phyloP scores from a whole-genome alignment of 2,113 vertebrate genomes.

The Rhinolophus ferrumequinum region DNA sequence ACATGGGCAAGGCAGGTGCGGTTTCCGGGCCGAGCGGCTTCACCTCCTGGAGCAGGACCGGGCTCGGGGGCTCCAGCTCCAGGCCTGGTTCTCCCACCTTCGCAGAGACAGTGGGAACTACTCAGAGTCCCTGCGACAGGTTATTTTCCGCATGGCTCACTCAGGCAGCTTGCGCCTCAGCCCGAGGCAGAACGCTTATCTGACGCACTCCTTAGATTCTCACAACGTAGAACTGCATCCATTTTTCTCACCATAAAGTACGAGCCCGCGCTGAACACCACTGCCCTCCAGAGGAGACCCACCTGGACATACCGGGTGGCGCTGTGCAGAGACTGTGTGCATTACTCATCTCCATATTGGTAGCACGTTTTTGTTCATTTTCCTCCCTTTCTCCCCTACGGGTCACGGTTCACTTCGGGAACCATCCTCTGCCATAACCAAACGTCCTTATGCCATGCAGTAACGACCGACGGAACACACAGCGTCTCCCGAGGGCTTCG shows the following conservation, averaged over 20 bases:
- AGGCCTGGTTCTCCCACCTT: not conserved
- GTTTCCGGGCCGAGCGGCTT: not conserved
- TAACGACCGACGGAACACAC: fast-evolving
- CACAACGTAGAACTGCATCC: not conserved
- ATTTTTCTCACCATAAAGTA: not conserved
- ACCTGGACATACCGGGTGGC: too few relatives aligned
- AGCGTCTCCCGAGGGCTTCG: not conserved
- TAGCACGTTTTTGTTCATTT: too few relatives aligned
- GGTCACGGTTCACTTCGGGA: not conserved
- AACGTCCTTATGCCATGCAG: too few relatives aligned
- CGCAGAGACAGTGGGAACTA: not conserved
- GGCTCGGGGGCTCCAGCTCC: not conserved
- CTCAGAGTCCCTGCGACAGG: too few relatives aligned
- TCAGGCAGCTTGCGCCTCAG: not conserved
- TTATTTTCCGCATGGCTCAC: not conserved
- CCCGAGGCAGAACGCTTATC: fast-evolving
- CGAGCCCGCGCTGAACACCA: too few relatives aligned
- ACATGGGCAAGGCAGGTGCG: not conserved
- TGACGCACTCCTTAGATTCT: not conserved
- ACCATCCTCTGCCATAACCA: not conserved
- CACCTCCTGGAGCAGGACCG: fast-evolving
- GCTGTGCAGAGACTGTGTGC: not conserved
- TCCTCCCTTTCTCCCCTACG: not conserved
- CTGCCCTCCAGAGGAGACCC: too few relatives aligned
- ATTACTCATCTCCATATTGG: fast-evolving